Conservation (phyloP, 2,888 invertebrate genomes). For the Acanthococcus lagerstroemiae region DNA sequence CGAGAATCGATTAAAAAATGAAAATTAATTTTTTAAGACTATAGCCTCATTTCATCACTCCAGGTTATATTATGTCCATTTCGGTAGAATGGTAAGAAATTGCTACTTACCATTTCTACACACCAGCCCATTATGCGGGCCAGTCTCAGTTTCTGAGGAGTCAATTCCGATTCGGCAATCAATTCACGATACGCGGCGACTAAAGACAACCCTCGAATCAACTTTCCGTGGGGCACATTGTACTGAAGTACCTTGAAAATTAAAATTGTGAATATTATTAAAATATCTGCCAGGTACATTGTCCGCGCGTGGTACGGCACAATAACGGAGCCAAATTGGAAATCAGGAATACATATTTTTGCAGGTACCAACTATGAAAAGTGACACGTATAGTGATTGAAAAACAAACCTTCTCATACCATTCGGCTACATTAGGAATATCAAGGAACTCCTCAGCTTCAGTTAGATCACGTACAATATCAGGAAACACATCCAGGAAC, state of each 20-base stretch:
- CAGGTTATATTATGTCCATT: too few species aligned
- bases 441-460: constrained; percentile 64
- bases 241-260: constrained; percentile 63
- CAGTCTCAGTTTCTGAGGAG: constrained; percentile 63
- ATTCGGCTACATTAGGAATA: constrained; percentile 66
- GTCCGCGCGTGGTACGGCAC: too few species aligned
- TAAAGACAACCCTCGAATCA: constrained; percentile 63
- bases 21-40: too few species aligned
- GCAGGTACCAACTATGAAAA: too few species aligned
- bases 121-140: constrained; percentile 89
- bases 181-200: constrained; percentile 66
- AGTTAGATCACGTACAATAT: constrained; percentile 72
- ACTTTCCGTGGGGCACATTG: constrained; percentile 85
- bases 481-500: constrained; percentile 81
- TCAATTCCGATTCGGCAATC: constrained; percentile 53
- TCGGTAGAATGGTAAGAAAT: too few species aligned
- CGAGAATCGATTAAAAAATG: too few species aligned
- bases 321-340: too few species aligned
- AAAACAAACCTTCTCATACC: constrained; percentile 75
- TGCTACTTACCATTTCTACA: constrained; percentile 82
- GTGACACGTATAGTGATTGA: too few species aligned
- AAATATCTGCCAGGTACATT: too few species aligned
- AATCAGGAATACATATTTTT: too few species aligned
- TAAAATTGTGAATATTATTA: too few species aligned
- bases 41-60: too few species aligned